Evolutionary conservation across 2,113 vertebrate species (phyloP), one percentile per base, ranked within the genome.

Genomic region (Anolis sagrei): DNA sequence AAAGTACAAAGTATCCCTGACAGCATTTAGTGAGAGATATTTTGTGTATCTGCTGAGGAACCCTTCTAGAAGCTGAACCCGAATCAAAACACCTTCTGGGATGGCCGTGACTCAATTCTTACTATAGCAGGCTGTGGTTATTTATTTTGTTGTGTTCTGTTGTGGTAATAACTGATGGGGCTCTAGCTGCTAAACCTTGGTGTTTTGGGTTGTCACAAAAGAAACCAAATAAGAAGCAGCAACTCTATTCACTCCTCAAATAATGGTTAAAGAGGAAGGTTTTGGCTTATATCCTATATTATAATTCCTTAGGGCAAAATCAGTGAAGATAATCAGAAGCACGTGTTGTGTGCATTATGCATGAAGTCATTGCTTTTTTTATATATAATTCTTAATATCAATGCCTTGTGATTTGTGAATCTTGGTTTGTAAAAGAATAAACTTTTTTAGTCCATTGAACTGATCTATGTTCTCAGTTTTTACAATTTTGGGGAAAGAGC

Each of bases 321-420:
- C 39, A 14, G 1, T 61, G 27, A 66, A 64, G 6, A 76, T 21
- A 76, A 83, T 62, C 36, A 76, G 36, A 16, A 61, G 32, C 5
- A 62, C 25, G 39, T 14, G 19, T 64, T 23, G 32, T 64, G 27
- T 48, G 16, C 54, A 16, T 48, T 76, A 19, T 32, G 2, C 34
- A 34, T 54, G 27, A 32, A n/a, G 51, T n/a, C 64, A 19, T 83
- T 44, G 39, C 39, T 44, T 34, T 58, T 58, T 77, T n/a, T 5
- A 23, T 11, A 34, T 68, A 70, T 44, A 44, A 61, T 70, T 29
- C 16, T 48, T 79, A 16, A 48, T 21, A 74, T 32, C 32, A 36
- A 16, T 25, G 34, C 29, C 29, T 44, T 85, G 49, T 61, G 16
- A 32, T 48, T 73, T 86, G 84, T 81, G 79, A 64, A 80, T 80